These are phyloP conservation scores for Caenorhabditis sp. DNA, from an alignment of 2,888 invertebrate genomes.

Conservation along the genomic window DNA sequence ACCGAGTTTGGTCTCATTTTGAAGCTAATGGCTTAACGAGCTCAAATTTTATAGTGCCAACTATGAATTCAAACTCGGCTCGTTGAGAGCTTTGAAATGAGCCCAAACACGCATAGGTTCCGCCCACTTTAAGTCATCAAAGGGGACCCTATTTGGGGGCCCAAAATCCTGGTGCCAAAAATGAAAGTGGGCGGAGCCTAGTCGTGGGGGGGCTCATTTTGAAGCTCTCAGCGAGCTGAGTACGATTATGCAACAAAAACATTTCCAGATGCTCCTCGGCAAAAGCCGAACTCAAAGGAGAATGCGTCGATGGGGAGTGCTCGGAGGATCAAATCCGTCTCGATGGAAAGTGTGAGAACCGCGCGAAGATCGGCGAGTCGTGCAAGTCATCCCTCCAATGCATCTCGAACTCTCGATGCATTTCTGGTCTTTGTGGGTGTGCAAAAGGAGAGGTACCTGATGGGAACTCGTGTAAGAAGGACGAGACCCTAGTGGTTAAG, in stretches of 20 bases:
- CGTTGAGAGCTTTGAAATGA: background rate
- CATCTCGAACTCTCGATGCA: conserved; percentile 68
- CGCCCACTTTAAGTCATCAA: background rate
- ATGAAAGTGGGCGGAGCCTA: background rate
- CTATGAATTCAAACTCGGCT: too few relatives aligned
- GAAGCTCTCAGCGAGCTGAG: background rate
- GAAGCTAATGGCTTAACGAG: too few relatives aligned
- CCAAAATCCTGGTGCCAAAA: background rate
- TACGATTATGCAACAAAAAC: background rate
- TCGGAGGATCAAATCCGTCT: conserved; percentile 65
- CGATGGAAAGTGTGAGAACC: conserved; percentile 68
- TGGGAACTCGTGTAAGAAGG: conserved; percentile 59
- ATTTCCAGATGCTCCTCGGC: conserved; percentile 63
- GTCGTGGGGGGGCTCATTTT: background rate
- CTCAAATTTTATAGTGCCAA: background rate
- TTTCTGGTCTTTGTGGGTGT: conserved; percentile 70
- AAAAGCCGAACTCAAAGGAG: conserved; percentile 64
- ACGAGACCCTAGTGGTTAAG: conserved; percentile 23
- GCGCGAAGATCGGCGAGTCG: conserved; percentile 68
- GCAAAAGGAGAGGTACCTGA: conserved; percentile 64
- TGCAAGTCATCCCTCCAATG: conserved; percentile 72
- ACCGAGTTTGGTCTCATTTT: too few relatives aligned
- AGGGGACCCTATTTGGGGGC: too few relatives aligned
- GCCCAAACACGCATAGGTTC: background rate
- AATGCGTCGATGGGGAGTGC: conserved; percentile 69